phyloP scores from a whole-genome alignment of 2,797 vertebrate species.

The Acropternis orthonyx region DNA sequence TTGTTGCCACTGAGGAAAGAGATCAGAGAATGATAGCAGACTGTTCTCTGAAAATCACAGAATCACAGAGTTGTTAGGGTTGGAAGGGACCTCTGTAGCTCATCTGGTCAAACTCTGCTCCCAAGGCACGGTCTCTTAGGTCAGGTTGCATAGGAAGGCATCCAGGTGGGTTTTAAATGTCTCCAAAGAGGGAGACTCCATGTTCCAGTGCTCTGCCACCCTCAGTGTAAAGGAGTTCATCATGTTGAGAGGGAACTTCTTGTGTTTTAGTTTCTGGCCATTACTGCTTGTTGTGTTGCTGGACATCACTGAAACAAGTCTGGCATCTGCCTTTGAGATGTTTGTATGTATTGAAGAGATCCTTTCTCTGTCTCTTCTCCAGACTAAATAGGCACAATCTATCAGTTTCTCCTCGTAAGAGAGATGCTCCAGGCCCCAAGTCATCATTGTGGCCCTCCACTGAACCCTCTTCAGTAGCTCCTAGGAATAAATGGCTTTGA shows the following conservation, averaged over 20 bases:
- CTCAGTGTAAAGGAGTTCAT: neutral
- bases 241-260: neutral
- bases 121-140: neutral
- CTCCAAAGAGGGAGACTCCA: too few species aligned
- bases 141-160: fast-evolving
- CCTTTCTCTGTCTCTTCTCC: neutral
- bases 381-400: neutral
- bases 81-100: neutral
- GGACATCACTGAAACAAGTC: neutral
- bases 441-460: neutral
- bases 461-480: neutral
- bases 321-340: neutral
- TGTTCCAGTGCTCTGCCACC: fast-evolving
- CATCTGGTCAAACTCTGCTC: neutral
- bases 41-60: neutral
- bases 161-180: neutral
- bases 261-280: neutral
- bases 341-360: neutral
- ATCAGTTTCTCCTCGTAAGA: neutral
- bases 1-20: neutral
- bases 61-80: neutral
- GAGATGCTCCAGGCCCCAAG: neutral
- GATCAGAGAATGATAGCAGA: neutral
- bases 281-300: neutral
- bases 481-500: neutral